Percentiles rank a stretch among this genome's conserved stretches.
phyloP scores from a whole-genome alignment of 2,888 invertebrate genomes.

The Subacronicta megacephala region DNA sequence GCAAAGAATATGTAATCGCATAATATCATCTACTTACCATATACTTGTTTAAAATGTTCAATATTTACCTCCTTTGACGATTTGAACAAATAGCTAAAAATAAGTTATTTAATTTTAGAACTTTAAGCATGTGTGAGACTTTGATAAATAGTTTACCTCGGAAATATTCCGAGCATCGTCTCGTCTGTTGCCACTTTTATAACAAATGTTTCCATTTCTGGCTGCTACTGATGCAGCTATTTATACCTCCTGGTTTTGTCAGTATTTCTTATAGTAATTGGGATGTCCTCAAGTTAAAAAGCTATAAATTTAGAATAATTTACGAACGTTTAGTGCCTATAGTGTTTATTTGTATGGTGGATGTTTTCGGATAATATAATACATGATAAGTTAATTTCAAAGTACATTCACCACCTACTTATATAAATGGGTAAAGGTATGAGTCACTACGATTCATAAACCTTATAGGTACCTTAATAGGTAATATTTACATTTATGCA shows the following conservation, averaged over 20 bases:
- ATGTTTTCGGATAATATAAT: no score
- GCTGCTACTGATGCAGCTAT: slow-evolving; percentile 42
- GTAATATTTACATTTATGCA: slow-evolving; percentile 57
- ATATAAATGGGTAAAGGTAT: no score
- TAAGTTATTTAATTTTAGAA: slow-evolving; percentile 35
- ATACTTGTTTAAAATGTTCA: no score
- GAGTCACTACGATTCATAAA: neutral
- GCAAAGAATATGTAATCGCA: no score
- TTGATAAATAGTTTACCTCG: slow-evolving; percentile 63
- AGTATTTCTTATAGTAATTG: slow-evolving; percentile 22
- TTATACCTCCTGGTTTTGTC: slow-evolving; percentile 29
- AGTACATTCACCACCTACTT: no score
- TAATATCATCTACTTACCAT: no score
- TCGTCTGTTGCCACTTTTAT: slow-evolving; percentile 59
- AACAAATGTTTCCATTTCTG: slow-evolving; percentile 57
- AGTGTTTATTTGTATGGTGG: no score
- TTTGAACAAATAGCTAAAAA: neutral
- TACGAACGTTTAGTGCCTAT: no score
- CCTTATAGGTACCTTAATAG: slow-evolving; percentile 30
- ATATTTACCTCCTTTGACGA: no score
- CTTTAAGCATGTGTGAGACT: slow-evolving; percentile 58
- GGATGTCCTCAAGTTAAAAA: slow-evolving; percentile 22
- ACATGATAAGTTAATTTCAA: no score
- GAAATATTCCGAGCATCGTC: slow-evolving; percentile 60
- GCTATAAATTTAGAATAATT: slow-evolving; percentile 9